These are phyloP conservation scores for Nomada goodeniana DNA, from an alignment of 2,888 invertebrate genomes.

Conservation along the genomic window DNA sequence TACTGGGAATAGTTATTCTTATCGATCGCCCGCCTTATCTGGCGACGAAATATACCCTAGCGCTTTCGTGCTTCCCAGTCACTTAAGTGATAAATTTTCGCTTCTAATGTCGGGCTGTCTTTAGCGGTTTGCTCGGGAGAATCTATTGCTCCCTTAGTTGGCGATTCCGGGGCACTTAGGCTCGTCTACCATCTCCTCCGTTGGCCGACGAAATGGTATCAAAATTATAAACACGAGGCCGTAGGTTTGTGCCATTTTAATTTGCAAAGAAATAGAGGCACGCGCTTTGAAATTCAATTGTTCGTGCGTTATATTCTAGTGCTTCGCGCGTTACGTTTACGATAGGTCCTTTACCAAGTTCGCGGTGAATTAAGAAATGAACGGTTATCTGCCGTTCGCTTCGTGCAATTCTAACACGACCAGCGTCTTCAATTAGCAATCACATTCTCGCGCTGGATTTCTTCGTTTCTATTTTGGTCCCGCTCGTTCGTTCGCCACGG, in stretches of 20 bases:
- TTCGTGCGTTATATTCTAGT: no score
- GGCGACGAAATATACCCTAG: constrained; percentile 49
- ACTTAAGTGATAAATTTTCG: constrained; percentile 76
- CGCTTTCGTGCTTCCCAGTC: constrained; percentile 55
- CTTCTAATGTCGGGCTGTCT: constrained; percentile 74
- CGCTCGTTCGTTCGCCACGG: not conserved
- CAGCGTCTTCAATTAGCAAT: not conserved
- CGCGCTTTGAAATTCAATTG: no score
- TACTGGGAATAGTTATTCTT: constrained; percentile 26
- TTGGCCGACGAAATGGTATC: constrained; percentile 25
- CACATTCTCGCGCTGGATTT: not conserved
- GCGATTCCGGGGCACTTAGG: constrained; percentile 57
- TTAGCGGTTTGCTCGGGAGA: constrained; percentile 76
- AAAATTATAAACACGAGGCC: constrained; percentile 3
- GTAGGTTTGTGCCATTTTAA: not conserved
- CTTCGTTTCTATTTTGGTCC: constrained; percentile 3
- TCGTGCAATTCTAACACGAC: not conserved
- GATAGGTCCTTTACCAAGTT: no score
- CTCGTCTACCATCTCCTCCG: constrained; percentile 47
- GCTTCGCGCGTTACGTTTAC: no score
- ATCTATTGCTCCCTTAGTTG: constrained; percentile 77
- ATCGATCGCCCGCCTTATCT: constrained; percentile 57
- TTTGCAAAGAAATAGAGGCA: no score
- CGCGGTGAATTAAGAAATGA: no score
- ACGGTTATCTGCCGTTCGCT: not conserved